These are phyloP conservation scores for Drosophila pruinosa DNA, from an alignment of 1,140 invertebrate genomes.

Conservation along the genomic window DNA sequence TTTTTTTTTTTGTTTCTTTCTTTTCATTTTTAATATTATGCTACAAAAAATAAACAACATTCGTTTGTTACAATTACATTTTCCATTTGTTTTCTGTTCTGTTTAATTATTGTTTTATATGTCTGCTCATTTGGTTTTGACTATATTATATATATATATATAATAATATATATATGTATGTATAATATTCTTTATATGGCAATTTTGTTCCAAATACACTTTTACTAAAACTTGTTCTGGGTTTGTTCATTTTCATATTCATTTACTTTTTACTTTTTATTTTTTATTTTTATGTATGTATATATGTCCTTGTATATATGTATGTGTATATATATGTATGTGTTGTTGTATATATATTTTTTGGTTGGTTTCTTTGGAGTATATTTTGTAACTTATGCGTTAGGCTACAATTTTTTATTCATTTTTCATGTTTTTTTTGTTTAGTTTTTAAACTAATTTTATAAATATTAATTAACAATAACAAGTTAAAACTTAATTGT, in stretches of 20 bases:
- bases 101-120: slow-evolving; percentile 66
- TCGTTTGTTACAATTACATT: slow-evolving; percentile 66
- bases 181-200: slow-evolving; percentile 65
- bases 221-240: slow-evolving; percentile 74
- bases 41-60: slow-evolving; percentile 81
- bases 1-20: slow-evolving; percentile 9
- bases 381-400: slow-evolving; percentile 75
- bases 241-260: slow-evolving; percentile 57
- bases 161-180: slow-evolving; percentile 35
- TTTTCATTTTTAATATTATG: slow-evolving; percentile 57
- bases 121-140: slow-evolving; percentile 58
- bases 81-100: slow-evolving; percentile 47
- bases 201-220: slow-evolving; percentile 78
- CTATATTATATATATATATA: slow-evolving; percentile 48
- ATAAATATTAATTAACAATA: slow-evolving; percentile 80
- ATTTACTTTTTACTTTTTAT: slow-evolving; percentile 36
- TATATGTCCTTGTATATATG: slow-evolving; percentile 43
- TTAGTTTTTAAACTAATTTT: slow-evolving; percentile 48
- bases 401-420: slow-evolving; percentile 57
- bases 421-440: slow-evolving; percentile 27
- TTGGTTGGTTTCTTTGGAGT: slow-evolving; percentile 81
- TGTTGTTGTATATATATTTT: slow-evolving; percentile 78
- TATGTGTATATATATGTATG: slow-evolving; percentile 65
- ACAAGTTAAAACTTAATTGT: slow-evolving; percentile 70
- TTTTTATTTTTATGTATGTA: slow-evolving; percentile 52